A percentile compares a stretch with the other conserved stretches of the same genome.
These are phyloP conservation scores for Condylostylus longicornis DNA, from an alignment of 1,140 invertebrate species.

Conservation along the genomic window DNA sequence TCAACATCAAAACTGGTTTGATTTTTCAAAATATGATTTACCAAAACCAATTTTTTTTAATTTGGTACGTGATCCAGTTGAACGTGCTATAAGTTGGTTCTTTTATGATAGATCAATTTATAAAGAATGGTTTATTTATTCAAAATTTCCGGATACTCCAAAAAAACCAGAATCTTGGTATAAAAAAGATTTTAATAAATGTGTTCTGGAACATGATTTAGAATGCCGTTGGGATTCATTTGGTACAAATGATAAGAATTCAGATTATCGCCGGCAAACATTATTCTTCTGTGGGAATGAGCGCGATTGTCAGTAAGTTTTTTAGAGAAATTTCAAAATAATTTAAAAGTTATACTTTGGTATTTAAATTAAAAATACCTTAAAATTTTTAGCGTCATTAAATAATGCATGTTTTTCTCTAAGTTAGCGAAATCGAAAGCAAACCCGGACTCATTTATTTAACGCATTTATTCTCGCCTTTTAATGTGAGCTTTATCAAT, in stretches of 20 bases:
- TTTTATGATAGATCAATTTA: slow-evolving; percentile 61
- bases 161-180: slow-evolving; percentile 65
- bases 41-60: slow-evolving; percentile 78
- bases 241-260: slow-evolving; percentile 56
- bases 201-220: slow-evolving; percentile 59
- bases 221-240: slow-evolving; percentile 72
- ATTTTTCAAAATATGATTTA: slow-evolving; percentile 48
- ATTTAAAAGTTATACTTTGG: too few relatives aligned
- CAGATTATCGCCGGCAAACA: slow-evolving; percentile 65
- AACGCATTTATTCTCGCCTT: too few relatives aligned
- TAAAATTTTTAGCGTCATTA: too few relatives aligned
- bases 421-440: too few relatives aligned
- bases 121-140: slow-evolving; percentile 23
- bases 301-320: slow-evolving; percentile 25
- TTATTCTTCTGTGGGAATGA: slow-evolving; percentile 80
- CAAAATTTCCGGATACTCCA: slow-evolving; percentile 62
- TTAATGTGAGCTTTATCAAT: too few relatives aligned
- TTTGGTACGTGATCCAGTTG: slow-evolving; percentile 72
- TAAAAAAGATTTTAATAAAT: slow-evolving; percentile 76
- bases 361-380: slow-evolving; percentile 57
- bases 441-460: too few relatives aligned
- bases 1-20: slow-evolving; percentile 35
- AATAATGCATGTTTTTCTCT: too few relatives aligned
- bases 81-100: slow-evolving; percentile 81
- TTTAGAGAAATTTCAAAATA: too few relatives aligned